Evolutionary conservation across 2,797 vertebrate species (phyloP).

Genomic region (Acrocephalus scirpaceus): DNA sequence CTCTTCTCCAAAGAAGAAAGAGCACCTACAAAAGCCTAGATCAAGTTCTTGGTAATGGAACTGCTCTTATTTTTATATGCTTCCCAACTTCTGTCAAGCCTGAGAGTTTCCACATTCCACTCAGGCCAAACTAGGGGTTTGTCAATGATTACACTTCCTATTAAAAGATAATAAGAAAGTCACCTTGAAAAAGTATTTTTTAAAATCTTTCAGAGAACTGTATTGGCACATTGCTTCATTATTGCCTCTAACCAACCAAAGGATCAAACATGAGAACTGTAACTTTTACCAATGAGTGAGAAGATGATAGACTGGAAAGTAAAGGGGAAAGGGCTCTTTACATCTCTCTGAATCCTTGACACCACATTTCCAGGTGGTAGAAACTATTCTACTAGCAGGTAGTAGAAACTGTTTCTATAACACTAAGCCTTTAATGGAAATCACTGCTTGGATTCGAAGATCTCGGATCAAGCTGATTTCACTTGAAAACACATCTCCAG

Average conservation of each 20-base stretch:
- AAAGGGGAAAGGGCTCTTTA: not conserved
- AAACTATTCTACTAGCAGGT: not conserved
- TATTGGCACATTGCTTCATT: not conserved
- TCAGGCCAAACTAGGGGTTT: not conserved
- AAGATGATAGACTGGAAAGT: not conserved
- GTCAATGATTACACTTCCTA: not conserved
- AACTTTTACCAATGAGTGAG: not conserved
- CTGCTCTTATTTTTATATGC: not conserved
- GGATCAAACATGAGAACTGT: not conserved
- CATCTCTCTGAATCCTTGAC: not conserved
- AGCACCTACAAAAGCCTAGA: not conserved
- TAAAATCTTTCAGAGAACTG: not conserved
- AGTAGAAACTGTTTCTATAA: not conserved
- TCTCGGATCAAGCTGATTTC: not conserved
- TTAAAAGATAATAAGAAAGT: not conserved
- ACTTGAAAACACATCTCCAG: not conserved
- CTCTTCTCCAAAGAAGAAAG: not conserved
- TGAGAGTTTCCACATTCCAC: not conserved
- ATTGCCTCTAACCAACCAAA: accelerated
- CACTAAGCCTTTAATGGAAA: not conserved
- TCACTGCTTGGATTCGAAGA: not conserved
- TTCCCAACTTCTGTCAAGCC: not conserved
- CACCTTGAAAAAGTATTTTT: not conserved
- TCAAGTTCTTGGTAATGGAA: not conserved
- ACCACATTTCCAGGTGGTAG: not conserved